phyloP scores from a whole-genome alignment of 2,888 invertebrate species.

The Brachyopa scutellaris region DNA sequence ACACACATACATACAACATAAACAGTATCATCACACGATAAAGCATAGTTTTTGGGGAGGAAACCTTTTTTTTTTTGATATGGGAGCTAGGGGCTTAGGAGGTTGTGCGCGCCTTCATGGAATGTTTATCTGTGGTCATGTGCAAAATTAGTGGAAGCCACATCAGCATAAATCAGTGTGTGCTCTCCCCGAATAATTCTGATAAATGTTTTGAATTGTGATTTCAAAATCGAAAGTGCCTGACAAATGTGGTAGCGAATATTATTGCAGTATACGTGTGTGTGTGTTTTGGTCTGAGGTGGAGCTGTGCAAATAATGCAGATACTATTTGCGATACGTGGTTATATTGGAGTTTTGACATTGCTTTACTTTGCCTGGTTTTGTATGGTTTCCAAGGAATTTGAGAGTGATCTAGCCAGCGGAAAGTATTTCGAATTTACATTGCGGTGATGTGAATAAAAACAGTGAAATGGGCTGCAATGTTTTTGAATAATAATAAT shows the following conservation, averaged over 20 bases:
- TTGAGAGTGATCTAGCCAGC: too few species aligned
- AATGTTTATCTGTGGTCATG: conserved; percentile 62
- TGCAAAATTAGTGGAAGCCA: conserved; percentile 65
- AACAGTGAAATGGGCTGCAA: too few species aligned
- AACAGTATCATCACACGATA: neutral
- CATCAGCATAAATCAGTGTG: conserved; percentile 61
- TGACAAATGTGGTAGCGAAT: conserved; percentile 29
- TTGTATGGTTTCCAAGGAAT: too few species aligned
- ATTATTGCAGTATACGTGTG: too few species aligned
- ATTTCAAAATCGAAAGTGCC: conserved; percentile 55
- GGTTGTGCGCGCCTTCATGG: conserved; percentile 17
- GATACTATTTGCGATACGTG: too few species aligned
- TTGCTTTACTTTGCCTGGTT: too few species aligned
- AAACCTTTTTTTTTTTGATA: conserved; percentile 37
- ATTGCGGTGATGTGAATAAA: too few species aligned
- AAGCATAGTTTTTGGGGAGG: neutral
- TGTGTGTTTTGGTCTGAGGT: too few species aligned
- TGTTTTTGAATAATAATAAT: too few species aligned
- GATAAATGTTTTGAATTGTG: conserved; percentile 55
- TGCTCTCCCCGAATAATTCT: conserved; percentile 42
- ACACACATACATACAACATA: neutral
- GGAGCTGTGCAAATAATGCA: too few species aligned
- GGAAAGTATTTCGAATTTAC: too few species aligned
- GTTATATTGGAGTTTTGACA: too few species aligned
- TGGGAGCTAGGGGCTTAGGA: conserved; percentile 1